Evolutionary conservation across 2,113 vertebrate species (phyloP), one percentile per base, ranked within the genome.

Genomic region (Tylochromis polylepis): DNA sequence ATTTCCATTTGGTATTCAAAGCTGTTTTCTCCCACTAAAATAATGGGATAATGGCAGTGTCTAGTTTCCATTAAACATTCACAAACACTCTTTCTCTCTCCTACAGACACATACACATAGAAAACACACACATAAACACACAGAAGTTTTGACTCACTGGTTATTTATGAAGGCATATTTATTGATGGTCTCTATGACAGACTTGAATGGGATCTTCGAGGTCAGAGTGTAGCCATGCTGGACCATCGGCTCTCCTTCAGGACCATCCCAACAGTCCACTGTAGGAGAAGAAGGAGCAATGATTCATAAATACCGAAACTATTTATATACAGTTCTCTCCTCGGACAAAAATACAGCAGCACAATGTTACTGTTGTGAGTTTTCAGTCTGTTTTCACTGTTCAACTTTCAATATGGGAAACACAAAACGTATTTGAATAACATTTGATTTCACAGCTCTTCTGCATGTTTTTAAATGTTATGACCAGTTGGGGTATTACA

Each of bases 211-310:
- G 88, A 99, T 99, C 94, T 99, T 99, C 36, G 99, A 99, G 46
- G 99, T 99, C 27, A 99, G 96, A 1, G 99, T 99, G 75, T 99
- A 99, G 29, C 98, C 99, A 0, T 99, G 99, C 90, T 99, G 98
- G 6, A 99, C 99, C 36, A 99, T 97, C 0, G 99, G 99, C 79
- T 99, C 99, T 85, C 98, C 98, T 1, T 99, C 99, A 0, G 97
- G 97, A 55, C 99, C 99, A 53, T 99, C 99, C 99, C 99, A 99
- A 77, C 99, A 99, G 93, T 99, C 99, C 94, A 99, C 99, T 99
- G 72, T 36, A 81, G 58, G 24, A 41, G 60, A 72, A 38, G 56
- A 36, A 49, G 7, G 41, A 43, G 27, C 79, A 79, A 62, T 29
- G 5, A 90, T 43, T 81, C 41, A 84, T 82, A 31, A 87, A 83